These are phyloP conservation scores for Aspiorhynchus laticeps DNA, from an alignment of 2,113 vertebrate genomes.

Conservation along the genomic window DNA sequence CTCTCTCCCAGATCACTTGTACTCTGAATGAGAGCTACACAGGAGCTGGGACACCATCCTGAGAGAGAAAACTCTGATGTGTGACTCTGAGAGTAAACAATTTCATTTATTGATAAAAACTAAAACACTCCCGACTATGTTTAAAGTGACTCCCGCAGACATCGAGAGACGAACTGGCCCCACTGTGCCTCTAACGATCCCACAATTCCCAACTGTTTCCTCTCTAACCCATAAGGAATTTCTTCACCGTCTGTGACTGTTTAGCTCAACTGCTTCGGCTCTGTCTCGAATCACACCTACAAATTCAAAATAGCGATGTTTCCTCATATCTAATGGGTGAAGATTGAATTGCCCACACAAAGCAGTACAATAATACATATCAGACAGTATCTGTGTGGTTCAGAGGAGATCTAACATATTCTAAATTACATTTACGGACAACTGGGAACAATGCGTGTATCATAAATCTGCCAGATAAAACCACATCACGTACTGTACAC, in stretches of 20 bases:
- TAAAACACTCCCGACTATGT: conserved; percentile 2
- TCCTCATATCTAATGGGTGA: background rate
- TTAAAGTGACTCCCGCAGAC: conserved; percentile 33
- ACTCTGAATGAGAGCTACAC: conserved; percentile 40
- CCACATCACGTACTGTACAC: background rate
- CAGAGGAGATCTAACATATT: conserved; percentile 8
- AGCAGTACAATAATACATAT: background rate
- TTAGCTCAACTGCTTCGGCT: background rate
- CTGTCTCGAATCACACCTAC: background rate
- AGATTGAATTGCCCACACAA: background rate
- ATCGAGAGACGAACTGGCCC: background rate
- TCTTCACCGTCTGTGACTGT: background rate
- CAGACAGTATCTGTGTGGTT: conserved; percentile 4
- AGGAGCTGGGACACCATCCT: conserved; percentile 10
- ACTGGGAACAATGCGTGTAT: background rate
- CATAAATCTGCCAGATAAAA: conserved; percentile 3
- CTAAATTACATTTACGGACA: conserved; percentile 11
- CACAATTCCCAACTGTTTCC: background rate
- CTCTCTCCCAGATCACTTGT: conserved; percentile 34
- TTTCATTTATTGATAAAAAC: conserved; percentile 47
- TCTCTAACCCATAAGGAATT: background rate
- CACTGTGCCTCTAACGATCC: background rate
- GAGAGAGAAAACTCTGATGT: conserved; percentile 38
- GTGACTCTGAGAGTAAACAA: conserved; percentile 44
- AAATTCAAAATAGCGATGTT: background rate